These are phyloP conservation scores for Coelopa frigida DNA, from an alignment of 1,140 invertebrate species.

Conservation along the genomic window DNA sequence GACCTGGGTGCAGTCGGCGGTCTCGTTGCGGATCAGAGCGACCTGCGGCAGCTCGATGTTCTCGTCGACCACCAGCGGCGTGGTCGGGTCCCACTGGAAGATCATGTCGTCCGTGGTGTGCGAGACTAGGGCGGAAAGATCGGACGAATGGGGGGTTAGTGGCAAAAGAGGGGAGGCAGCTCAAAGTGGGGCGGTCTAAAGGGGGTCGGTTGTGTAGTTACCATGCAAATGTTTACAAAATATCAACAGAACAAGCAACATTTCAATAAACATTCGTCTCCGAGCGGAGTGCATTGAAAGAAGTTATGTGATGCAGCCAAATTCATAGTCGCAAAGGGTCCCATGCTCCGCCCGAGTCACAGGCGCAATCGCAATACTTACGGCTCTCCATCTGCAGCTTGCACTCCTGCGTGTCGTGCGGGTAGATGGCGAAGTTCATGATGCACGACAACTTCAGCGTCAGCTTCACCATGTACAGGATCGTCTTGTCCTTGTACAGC, in stretches of 20 bases:
- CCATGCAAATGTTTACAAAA: too few species aligned
- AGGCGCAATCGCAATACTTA: slow-evolving; percentile 61
- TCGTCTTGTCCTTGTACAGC: slow-evolving; percentile 82
- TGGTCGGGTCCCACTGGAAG: slow-evolving; percentile 83
- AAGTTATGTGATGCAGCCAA: too few species aligned
- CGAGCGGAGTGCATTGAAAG: too few species aligned
- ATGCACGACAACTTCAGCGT: slow-evolving; percentile 78
- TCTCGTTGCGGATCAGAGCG: slow-evolving; percentile 73
- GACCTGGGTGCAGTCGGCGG: slow-evolving; percentile 78
- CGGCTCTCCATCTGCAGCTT: slow-evolving; percentile 86
- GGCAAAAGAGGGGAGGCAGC: too few species aligned
- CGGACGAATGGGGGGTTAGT: too few species aligned
- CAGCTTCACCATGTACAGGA: slow-evolving; percentile 81
- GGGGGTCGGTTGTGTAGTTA: too few species aligned
- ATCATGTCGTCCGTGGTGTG: slow-evolving; percentile 86
- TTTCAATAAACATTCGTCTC: too few species aligned
- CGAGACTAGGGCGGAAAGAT: too few species aligned
- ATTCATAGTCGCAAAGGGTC: too few species aligned
- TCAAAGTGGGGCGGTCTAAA: too few species aligned
- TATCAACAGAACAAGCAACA: too few species aligned
- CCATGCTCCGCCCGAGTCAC: too few species aligned
- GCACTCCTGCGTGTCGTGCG: slow-evolving; percentile 85
- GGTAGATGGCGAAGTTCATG: slow-evolving; percentile 89
- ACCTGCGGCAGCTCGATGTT: slow-evolving; percentile 82
- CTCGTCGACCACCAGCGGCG: slow-evolving; percentile 81